Conservation (phyloP, 2,797 vertebrate species). For the Champsocephalus esox region DNA sequence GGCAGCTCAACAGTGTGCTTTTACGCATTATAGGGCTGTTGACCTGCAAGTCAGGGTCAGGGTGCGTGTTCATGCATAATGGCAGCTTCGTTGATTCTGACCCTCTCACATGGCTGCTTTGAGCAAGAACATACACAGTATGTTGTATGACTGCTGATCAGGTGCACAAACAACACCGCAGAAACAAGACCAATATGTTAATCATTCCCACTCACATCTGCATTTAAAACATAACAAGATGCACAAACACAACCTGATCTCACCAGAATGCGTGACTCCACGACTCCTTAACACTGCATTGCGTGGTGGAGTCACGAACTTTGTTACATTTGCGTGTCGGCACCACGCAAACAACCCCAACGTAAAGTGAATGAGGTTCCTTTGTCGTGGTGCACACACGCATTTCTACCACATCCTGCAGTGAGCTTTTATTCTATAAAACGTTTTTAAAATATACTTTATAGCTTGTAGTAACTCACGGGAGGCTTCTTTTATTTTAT, state of each 20-base stretch:
- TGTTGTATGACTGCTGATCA: background rate
- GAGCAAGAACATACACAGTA: background rate
- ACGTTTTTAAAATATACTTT: too few relatives aligned
- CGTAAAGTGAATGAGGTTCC: too few relatives aligned
- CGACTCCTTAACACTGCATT: too few relatives aligned
- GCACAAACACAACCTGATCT: slow-evolving; percentile 7
- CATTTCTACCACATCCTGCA: too few relatives aligned
- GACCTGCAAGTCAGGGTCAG: slow-evolving; percentile 31
- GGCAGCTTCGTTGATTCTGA: background rate
- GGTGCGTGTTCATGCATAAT: slow-evolving; percentile 4
- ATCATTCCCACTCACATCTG: slow-evolving; percentile 4
- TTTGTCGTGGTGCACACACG: too few relatives aligned
- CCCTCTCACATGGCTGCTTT: background rate
- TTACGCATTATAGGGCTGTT: slow-evolving; percentile 23
- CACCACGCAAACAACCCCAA: too few relatives aligned
- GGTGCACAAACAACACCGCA: slow-evolving; percentile 1
- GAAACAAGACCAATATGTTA: slow-evolving; percentile 7
- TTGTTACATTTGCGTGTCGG: too few relatives aligned
- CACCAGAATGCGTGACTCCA: too few relatives aligned
- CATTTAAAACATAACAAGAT: slow-evolving; percentile 15
- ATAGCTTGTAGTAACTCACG: too few relatives aligned
- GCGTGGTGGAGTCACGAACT: too few relatives aligned
- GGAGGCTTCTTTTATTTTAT: too few relatives aligned
- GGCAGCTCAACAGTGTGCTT: slow-evolving; percentile 18
- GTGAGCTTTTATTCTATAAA: too few relatives aligned